Evolutionary conservation across 1,140 invertebrate species (phyloP).

Genomic region (Leptopilina clavipes): DNA sequence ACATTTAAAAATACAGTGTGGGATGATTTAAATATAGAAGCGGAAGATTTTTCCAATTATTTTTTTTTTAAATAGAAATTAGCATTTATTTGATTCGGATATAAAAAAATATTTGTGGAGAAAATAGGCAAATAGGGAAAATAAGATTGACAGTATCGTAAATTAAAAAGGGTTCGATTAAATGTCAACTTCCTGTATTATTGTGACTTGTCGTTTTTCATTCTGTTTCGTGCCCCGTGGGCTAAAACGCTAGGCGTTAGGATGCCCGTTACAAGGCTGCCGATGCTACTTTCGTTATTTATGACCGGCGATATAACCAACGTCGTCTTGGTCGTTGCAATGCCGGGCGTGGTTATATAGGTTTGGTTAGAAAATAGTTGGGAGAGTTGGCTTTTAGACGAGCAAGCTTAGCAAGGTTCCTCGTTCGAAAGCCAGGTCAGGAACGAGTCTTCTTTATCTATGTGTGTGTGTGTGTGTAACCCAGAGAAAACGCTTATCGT

Average conservation of each 20-base stretch:
- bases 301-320: constrained; percentile 61
- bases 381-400: constrained; percentile 29
- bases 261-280: constrained; percentile 57
- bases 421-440: constrained; percentile 25
- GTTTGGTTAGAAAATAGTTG: constrained; percentile 12
- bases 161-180: background rate
- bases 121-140: no score
- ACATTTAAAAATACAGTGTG: no score
- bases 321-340: constrained; percentile 48
- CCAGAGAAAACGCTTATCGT: constrained; percentile 13
- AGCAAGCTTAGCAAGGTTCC: constrained; percentile 4
- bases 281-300: constrained; percentile 67
- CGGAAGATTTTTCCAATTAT: no score
- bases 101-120: no score
- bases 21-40: no score
- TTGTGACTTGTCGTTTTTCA: constrained; percentile 61
- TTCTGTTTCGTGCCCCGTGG: constrained; percentile 40
- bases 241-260: constrained; percentile 38
- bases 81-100: no score
- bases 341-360: constrained; percentile 38
- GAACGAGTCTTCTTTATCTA: constrained; percentile 17
- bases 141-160: no score
- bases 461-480: background rate
- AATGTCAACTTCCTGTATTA: constrained; percentile 1
- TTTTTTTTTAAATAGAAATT: no score